Percentiles rank a stretch among this genome's conserved stretches.
Conservation (phyloP, 1,140 invertebrate genomes). For the Drosophila erecta region DNA sequence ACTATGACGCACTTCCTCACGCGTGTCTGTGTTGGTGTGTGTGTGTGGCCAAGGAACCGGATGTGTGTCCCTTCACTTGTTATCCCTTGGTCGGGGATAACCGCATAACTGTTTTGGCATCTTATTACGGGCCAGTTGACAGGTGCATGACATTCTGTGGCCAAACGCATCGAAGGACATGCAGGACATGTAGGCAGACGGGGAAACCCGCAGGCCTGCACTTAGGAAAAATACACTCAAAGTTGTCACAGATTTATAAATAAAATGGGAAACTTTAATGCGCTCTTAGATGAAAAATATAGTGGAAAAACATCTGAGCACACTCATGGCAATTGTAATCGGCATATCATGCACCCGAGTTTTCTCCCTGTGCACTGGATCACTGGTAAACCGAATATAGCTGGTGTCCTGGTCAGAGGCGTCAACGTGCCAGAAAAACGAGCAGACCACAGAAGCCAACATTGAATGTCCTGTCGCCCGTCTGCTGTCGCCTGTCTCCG, state of each 20-base stretch:
- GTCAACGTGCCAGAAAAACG: slow-evolving; percentile 58
- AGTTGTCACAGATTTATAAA: no score
- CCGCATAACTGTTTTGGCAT: slow-evolving; percentile 81
- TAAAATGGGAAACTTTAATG: no score
- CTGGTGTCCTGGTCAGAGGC: slow-evolving; percentile 42
- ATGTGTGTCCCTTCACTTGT: slow-evolving; percentile 41
- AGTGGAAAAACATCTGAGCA: no score
- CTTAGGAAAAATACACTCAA: neutral
- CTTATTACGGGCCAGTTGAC: slow-evolving; percentile 78
- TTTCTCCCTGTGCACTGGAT: slow-evolving; percentile 2
- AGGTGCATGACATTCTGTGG: slow-evolving; percentile 80
- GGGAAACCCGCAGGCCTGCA: neutral
- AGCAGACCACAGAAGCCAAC: slow-evolving; percentile 55
- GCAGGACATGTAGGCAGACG: slow-evolving; percentile 15
- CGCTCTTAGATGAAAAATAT: no score
- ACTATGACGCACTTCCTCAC: slow-evolving; percentile 45
- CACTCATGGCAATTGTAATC: no score
- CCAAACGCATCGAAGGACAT: slow-evolving; percentile 55
- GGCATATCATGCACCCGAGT: neutral
- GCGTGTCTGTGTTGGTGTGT: neutral
- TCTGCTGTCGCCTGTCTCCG: slow-evolving; percentile 41
- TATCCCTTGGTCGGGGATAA: slow-evolving; percentile 60
- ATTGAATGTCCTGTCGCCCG: slow-evolving; percentile 32
- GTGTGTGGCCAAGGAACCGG: slow-evolving; percentile 6
- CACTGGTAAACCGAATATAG: slow-evolving; percentile 26